A percentile compares a stretch with the other conserved stretches of the same genome.
Conservation (phyloP, 2,113 vertebrate genomes). For the Pygoscelis antarcticus region DNA sequence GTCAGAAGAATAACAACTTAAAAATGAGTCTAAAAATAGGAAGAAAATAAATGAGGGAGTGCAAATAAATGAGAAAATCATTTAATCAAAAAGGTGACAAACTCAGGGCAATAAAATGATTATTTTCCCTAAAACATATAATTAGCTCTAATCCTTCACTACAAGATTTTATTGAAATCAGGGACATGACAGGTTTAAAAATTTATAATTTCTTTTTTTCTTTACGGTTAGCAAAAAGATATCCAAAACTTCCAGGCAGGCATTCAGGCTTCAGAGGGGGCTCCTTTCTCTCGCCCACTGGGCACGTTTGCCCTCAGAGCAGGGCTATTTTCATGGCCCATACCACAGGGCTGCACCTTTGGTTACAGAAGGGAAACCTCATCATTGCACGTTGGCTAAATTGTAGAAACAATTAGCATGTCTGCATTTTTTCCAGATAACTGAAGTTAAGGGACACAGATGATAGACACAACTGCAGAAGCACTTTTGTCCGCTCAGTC, state of each 20-base stretch:
- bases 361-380: rapidly evolving
- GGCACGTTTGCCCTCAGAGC: rapidly evolving
- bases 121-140: not conserved
- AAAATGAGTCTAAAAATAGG: not conserved
- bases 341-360: not conserved
- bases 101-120: not conserved
- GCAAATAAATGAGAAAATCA: not conserved
- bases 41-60: not conserved
- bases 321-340: rapidly evolving
- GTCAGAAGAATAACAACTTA: not conserved
- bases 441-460: rapidly evolving
- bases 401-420: rapidly evolving
- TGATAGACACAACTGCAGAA: not conserved
- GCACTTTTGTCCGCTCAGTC: rapidly evolving
- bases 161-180: not conserved
- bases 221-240: not conserved
- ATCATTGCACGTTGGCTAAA: rapidly evolving
- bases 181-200: not conserved
- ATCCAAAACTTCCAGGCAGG: rapidly evolving
- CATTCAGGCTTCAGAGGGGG: not conserved
- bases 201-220: not conserved
- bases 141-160: not conserved
- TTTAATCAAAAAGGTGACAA: not conserved
- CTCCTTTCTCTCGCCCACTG: rapidly evolving
- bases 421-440: not conserved